Conservation (phyloP, 2,888 invertebrate species). For the Neoitamus cyanurus region DNA sequence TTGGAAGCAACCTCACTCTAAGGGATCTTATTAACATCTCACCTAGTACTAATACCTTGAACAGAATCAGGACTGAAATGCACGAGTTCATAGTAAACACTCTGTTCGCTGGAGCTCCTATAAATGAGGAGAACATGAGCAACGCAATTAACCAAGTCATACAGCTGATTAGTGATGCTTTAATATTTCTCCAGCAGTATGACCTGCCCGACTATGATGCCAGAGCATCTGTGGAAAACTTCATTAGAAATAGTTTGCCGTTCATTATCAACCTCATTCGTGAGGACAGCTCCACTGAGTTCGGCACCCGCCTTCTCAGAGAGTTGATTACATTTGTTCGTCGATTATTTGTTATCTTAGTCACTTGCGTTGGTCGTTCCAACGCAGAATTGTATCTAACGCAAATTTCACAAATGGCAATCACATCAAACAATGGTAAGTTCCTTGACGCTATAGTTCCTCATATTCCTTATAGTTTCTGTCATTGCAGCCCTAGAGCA, state of each 20-base stretch:
- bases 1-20: slow-evolving; percentile 53
- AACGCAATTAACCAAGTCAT: slow-evolving; percentile 60
- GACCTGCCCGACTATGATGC: slow-evolving; percentile 63
- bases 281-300: slow-evolving; percentile 56
- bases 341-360: slow-evolving; percentile 62
- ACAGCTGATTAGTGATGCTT: slow-evolving; percentile 59
- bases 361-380: slow-evolving; percentile 61
- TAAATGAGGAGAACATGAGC: slow-evolving; percentile 60
- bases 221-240: slow-evolving; percentile 63
- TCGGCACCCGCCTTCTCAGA: slow-evolving; percentile 60
- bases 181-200: slow-evolving; percentile 62
- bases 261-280: slow-evolving; percentile 59
- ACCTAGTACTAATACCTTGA: slow-evolving; percentile 53
- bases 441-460: neutral
- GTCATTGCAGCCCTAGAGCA: slow-evolving; percentile 48
- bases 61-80: slow-evolving; percentile 59
- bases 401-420: slow-evolving; percentile 60
- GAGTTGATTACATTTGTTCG: slow-evolving; percentile 60
- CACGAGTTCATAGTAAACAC: slow-evolving; percentile 58
- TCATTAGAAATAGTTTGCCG: slow-evolving; percentile 60
- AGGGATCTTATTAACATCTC: slow-evolving; percentile 52
- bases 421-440: slow-evolving; percentile 55
- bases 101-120: slow-evolving; percentile 60
- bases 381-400: slow-evolving; percentile 63
- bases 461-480: neutral